phyloP scores from a whole-genome alignment of 2,113 vertebrate species.

The rat (Rattus norvegicus) region GRCr8 NC_086039.1:30072001-30072500 shows the following conservation, averaged over 20 bases:
- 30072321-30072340: conserved; percentile 47
- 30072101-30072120: neutral
- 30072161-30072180: neutral
- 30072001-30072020: neutral
- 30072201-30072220: neutral
- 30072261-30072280: conserved; percentile 14
- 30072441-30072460: conserved; percentile 56
- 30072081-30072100: neutral
- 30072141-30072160: neutral
- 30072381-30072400: conserved; percentile 52
- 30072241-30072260: neutral
- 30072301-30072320: conserved; percentile 43
- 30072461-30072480: conserved; percentile 7
- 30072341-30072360: neutral
- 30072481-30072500: conserved; percentile 63
- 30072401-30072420: conserved; percentile 40
- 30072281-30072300: conserved; percentile 8
- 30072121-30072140: neutral
- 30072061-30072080: neutral
- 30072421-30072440: conserved; percentile 62
- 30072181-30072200: neutral
- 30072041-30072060: neutral
- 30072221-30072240: neutral
- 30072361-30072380: conserved; percentile 13
- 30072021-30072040: neutral